Conservation (phyloP, 2,797 vertebrate species). For the Microctenopoma stevenorrisi region DNA sequence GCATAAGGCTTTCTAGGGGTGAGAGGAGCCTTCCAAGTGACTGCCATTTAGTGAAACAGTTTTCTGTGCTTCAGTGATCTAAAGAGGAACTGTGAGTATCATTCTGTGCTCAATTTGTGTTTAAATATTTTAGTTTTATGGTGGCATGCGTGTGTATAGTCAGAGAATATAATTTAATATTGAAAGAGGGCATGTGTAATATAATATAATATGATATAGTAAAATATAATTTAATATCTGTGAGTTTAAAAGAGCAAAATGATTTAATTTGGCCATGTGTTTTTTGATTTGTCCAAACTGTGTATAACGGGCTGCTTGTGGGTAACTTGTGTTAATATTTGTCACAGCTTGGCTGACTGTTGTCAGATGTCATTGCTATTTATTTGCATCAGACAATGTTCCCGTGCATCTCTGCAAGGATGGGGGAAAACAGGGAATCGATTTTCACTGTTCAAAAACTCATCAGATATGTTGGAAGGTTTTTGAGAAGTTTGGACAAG, state of each 20-base stretch:
- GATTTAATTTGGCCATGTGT: too few species aligned
- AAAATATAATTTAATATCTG: background rate
- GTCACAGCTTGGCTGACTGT: slow-evolving; percentile 16
- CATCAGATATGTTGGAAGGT: slow-evolving; percentile 16
- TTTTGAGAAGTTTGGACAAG: slow-evolving; percentile 18
- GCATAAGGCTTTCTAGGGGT: slow-evolving; percentile 76
- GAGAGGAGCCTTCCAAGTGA: slow-evolving; percentile 70
- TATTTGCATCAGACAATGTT: slow-evolving; percentile 36
- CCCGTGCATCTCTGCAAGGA: slow-evolving; percentile 10
- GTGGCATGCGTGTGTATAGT: background rate
- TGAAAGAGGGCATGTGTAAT: background rate
- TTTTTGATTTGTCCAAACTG: background rate
- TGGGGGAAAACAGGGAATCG: slow-evolving; percentile 17
- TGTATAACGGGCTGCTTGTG: slow-evolving; percentile 16
- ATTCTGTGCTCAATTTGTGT: slow-evolving; percentile 43
- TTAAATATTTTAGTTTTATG: slow-evolving; percentile 15
- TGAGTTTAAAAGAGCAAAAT: slow-evolving; percentile 6
- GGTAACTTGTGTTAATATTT: slow-evolving; percentile 14
- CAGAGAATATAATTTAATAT: background rate
- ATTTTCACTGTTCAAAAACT: slow-evolving; percentile 33
- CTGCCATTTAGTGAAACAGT: slow-evolving; percentile 66
- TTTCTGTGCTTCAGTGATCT: slow-evolving; percentile 60
- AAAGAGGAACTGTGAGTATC: slow-evolving; percentile 80
- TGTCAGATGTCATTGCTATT: slow-evolving; percentile 32
- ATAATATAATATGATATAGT: background rate